Percentiles rank a stretch among this genome's conserved stretches.
These are phyloP conservation scores for Novumbra hubbsi DNA, from an alignment of 2,797 vertebrate genomes.

Conservation along the genomic window DNA sequence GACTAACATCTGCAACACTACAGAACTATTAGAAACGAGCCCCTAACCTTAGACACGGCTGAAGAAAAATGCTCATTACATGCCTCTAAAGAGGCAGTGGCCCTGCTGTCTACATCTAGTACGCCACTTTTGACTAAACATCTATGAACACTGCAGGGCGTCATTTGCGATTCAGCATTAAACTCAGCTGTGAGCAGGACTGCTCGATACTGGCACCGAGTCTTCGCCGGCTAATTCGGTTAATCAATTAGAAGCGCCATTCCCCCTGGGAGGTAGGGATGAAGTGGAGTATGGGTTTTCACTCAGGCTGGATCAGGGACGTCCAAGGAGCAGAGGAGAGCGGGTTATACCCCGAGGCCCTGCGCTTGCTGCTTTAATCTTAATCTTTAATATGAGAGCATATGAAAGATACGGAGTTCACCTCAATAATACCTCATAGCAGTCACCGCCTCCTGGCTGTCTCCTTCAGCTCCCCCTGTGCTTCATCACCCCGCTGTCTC, in stretches of 20 bases:
- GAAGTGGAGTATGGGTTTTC: constrained; percentile 79
- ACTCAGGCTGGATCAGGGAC: constrained; percentile 75
- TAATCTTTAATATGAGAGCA: constrained; percentile 65
- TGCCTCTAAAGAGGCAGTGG: constrained; percentile 43
- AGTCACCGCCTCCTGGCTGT: too few species aligned
- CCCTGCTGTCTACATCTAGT: not conserved
- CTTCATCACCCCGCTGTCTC: too few species aligned
- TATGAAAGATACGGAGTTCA: constrained; percentile 26
- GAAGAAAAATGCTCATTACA: constrained; percentile 24
- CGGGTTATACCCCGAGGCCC: constrained; percentile 64
- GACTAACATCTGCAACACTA: constrained; percentile 7
- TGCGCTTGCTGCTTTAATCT: constrained; percentile 68
- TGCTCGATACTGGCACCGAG: constrained; percentile 31
- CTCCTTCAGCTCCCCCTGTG: too few species aligned
- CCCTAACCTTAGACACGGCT: not conserved
- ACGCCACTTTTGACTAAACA: too few species aligned
- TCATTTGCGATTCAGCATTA: too few species aligned
- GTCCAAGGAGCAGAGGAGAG: constrained; percentile 48
- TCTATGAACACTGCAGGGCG: constrained; percentile 36
- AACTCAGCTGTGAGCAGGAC: too few species aligned
- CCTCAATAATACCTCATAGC: not conserved
- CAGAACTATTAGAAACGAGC: not conserved
- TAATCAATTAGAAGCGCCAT: constrained; percentile 74
- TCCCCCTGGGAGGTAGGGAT: constrained; percentile 69
- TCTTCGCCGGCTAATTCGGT: constrained; percentile 70